Conservation (phyloP, 2,113 vertebrate species). For the Oryzias celebensis region DNA sequence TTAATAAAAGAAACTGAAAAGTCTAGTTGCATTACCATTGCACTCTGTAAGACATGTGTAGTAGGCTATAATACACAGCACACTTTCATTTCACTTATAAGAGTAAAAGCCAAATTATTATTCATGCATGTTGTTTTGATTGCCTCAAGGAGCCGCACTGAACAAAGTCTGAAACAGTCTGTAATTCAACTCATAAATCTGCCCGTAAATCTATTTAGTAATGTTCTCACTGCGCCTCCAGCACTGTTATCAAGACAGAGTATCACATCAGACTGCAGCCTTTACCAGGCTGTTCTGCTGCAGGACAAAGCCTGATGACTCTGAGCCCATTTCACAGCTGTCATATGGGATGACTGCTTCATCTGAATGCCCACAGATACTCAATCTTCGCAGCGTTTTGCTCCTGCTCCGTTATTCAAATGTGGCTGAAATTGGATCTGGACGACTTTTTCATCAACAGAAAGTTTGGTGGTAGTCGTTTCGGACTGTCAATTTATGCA, state of each 20-base stretch:
- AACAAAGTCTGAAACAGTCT: conserved; percentile 20
- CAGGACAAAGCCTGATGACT: conserved; percentile 11
- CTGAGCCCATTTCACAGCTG: conserved; percentile 15
- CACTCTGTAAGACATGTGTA: background rate
- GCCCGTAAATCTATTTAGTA: conserved; percentile 29
- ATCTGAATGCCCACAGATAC: background rate
- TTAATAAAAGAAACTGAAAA: too few relatives aligned
- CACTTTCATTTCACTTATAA: conserved; percentile 7
- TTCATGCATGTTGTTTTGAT: conserved; percentile 16
- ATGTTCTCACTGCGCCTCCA: conserved; percentile 22
- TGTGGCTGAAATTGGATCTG: background rate
- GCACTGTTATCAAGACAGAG: conserved; percentile 35
- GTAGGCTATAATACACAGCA: conserved; percentile 5
- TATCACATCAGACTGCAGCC: conserved; percentile 27
- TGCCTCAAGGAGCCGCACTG: conserved; percentile 13
- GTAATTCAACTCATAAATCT: conserved; percentile 43
- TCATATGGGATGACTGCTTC: background rate
- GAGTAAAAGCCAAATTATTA: conserved; percentile 2
- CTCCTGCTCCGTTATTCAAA: background rate
- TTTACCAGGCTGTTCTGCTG: conserved; percentile 16
- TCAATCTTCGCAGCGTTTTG: background rate
- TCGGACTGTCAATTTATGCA: background rate
- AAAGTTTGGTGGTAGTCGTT: background rate
- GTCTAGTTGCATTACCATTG: background rate
- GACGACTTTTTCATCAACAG: background rate